Conservation (phyloP, 2,888 invertebrate genomes). For the Serrognathus titanus region DNA sequence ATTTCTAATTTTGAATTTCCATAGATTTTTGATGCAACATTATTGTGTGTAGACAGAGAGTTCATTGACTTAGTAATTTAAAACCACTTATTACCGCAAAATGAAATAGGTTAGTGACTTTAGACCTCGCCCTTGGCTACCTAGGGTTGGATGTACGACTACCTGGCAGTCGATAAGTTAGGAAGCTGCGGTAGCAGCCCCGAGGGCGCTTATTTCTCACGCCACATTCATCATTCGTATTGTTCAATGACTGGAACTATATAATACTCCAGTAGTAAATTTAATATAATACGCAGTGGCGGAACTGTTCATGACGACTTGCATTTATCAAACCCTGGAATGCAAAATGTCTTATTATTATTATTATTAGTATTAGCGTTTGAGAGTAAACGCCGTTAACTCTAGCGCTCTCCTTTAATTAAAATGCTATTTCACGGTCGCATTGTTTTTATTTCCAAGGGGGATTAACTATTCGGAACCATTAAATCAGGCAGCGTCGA, state of each 20-base stretch:
- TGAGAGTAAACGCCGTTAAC: too few relatives aligned
- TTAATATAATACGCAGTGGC: neutral
- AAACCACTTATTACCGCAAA: too few relatives aligned
- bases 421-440: constrained; percentile 15
- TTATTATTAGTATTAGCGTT: too few relatives aligned
- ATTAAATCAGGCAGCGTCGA: constrained; percentile 2
- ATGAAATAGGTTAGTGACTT: constrained; percentile 23
- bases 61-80: too few relatives aligned
- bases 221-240: constrained; percentile 17
- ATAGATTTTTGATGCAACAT: too few relatives aligned
- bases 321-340: too few relatives aligned
- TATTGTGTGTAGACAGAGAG: too few relatives aligned
- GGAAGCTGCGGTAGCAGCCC: constrained; percentile 23
- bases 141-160: constrained; percentile 24
- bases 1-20: too few relatives aligned
- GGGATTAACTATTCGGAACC: constrained; percentile 12
- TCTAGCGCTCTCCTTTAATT: neutral
- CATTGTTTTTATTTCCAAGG: constrained; percentile 9
- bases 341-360: too few relatives aligned
- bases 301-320: neutral
- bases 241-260: constrained; percentile 1
- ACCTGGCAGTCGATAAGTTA: constrained; percentile 19
- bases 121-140: constrained; percentile 23
- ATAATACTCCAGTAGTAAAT: neutral
- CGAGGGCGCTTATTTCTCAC: constrained; percentile 20